Evolutionary conservation across 2,888 invertebrate species (phyloP).

Genomic region (Lissonota sp.): DNA sequence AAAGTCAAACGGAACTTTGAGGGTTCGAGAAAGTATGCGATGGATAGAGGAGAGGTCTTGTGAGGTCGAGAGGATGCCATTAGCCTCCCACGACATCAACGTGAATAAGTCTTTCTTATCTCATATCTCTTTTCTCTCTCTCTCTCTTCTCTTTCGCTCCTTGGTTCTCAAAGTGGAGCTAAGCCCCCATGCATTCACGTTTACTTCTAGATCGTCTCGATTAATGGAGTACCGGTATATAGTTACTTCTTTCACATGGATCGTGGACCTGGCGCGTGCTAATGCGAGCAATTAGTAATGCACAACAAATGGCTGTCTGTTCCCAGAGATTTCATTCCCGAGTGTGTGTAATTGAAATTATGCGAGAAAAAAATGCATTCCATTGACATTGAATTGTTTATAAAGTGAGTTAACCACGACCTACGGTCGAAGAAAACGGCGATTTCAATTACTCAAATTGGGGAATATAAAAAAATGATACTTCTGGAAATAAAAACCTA

Average conservation of each 20-base stretch:
- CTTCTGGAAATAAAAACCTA: no score
- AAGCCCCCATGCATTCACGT: not conserved
- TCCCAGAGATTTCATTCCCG: slow-evolving; percentile 14
- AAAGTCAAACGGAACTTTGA: slow-evolving; percentile 58
- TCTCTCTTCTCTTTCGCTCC: slow-evolving; percentile 12
- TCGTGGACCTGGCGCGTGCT: slow-evolving; percentile 8
- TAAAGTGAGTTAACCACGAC: no score
- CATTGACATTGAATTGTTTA: no score
- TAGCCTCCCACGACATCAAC: slow-evolving; percentile 57
- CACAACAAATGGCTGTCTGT: slow-evolving; percentile 38
- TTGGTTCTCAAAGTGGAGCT: slow-evolving; percentile 6
- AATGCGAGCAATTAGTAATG: slow-evolving; percentile 2
- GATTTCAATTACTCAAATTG: no score
- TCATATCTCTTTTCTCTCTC: slow-evolving; percentile 11
- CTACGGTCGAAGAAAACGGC: no score
- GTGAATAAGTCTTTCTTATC: slow-evolving; percentile 50
- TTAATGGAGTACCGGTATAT: slow-evolving; percentile 34
- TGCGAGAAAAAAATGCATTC: not conserved
- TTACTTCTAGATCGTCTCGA: slow-evolving; percentile 58
- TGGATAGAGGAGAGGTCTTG: slow-evolving; percentile 39
- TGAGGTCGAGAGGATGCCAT: slow-evolving; percentile 56
- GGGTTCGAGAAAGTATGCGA: slow-evolving; percentile 48
- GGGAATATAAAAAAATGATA: no score
- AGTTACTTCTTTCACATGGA: slow-evolving; percentile 23
- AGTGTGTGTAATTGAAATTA: slow-evolving; percentile 36